These are phyloP conservation scores for Cotesia typhae DNA, from an alignment of 1,140 invertebrate species.

Conservation along the genomic window DNA sequence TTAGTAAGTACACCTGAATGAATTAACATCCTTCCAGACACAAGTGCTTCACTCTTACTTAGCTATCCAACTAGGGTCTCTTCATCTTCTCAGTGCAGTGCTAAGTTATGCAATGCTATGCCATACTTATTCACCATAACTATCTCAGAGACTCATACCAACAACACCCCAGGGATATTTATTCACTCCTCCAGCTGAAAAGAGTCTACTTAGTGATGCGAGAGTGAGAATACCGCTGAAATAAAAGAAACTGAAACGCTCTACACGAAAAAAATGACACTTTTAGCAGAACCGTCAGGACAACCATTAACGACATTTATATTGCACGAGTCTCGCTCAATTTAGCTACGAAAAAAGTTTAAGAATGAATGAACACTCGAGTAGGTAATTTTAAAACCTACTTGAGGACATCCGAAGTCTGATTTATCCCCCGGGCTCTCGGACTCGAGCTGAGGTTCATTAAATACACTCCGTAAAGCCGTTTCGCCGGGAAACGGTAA, in stretches of 20 bases:
- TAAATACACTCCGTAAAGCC: not conserved
- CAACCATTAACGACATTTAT: slow-evolving; percentile 27
- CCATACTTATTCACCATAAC: not conserved
- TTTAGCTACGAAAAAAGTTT: not conserved
- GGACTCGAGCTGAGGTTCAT: not conserved
- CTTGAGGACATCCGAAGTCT: slow-evolving; percentile 16
- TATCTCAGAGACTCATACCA: not conserved
- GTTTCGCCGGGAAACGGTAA: not conserved
- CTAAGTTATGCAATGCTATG: not conserved
- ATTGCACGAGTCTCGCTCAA: slow-evolving; percentile 11
- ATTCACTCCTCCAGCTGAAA: slow-evolving; percentile 3
- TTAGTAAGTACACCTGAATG: slow-evolving; percentile 18
- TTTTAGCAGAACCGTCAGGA: slow-evolving; percentile 24
- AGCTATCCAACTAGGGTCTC: not conserved
- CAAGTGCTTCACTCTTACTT: slow-evolving; percentile 15
- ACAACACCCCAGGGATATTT: slow-evolving; percentile 3
- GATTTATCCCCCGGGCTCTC: not conserved
- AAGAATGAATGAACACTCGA: slow-evolving; percentile 21
- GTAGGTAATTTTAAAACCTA: slow-evolving; percentile 25
- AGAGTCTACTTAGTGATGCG: slow-evolving; percentile 23
- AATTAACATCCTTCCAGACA: slow-evolving; percentile 24
- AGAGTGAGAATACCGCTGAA: not conserved
- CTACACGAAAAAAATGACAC: slow-evolving; percentile 3
- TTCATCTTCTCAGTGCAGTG: not conserved
- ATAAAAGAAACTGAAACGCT: slow-evolving; percentile 6